A percentile compares a stretch with the other conserved stretches of the same genome.
phyloP scores from a whole-genome alignment of 2,888 invertebrate species.

The Seira ritae region DNA sequence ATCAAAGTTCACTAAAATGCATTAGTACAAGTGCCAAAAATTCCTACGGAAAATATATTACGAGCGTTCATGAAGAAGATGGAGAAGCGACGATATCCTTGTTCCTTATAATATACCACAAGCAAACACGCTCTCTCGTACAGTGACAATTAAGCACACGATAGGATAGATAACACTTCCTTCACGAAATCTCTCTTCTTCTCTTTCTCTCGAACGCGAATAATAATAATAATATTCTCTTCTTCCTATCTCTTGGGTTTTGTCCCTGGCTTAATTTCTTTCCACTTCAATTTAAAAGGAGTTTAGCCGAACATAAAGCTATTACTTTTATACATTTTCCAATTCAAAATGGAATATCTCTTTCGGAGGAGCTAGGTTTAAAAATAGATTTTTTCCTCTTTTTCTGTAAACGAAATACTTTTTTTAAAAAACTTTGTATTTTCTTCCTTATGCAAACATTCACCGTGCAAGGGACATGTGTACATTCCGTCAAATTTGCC shows the following conservation, averaged over 20 bases:
- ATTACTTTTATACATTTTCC: constrained; percentile 6
- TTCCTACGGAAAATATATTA: constrained; percentile 62
- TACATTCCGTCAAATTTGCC: constrained; percentile 54
- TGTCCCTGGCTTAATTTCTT: constrained; percentile 61
- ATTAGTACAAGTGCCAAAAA: constrained; percentile 65
- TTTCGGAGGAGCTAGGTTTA: constrained; percentile 37
- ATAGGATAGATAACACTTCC: constrained; percentile 45
- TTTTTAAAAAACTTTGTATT: too few species aligned
- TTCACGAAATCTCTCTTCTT: constrained; percentile 31
- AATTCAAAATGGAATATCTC: background rate
- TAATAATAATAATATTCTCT: background rate
- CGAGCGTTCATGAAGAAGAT: constrained; percentile 22
- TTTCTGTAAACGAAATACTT: too few species aligned
- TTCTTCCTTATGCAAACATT: too few species aligned
- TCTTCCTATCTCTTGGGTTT: background rate
- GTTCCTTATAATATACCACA: too few species aligned
- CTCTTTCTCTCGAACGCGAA: constrained; percentile 6
- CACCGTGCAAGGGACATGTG: background rate
- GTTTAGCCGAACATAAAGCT: too few species aligned
- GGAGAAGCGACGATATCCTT: background rate
- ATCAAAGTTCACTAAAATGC: constrained; percentile 63
- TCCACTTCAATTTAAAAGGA: constrained; percentile 25
- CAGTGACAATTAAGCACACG: constrained; percentile 53
- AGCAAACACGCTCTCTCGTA: background rate
- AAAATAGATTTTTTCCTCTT: constrained; percentile 44